phyloP scores from a whole-genome alignment of 2,888 invertebrate genomes.

The Bhutanitis thaidina region DNA sequence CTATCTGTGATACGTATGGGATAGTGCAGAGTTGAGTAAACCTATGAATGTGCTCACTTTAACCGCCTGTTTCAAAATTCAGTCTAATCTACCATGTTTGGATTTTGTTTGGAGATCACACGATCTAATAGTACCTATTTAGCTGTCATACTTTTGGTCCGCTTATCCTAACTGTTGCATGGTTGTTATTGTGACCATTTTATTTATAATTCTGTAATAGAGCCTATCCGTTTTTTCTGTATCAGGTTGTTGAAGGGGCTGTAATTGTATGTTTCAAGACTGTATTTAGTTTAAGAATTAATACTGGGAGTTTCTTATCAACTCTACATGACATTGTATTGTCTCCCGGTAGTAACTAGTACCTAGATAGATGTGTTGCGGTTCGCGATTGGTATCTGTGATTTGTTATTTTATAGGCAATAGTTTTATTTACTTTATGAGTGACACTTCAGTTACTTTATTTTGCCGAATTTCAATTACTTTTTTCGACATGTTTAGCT shows the following conservation, averaged over 20 bases:
- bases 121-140: slow-evolving; percentile 42
- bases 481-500: slow-evolving; percentile 1
- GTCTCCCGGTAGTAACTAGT: slow-evolving; percentile 17
- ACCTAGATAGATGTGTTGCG: slow-evolving; percentile 35
- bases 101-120: slow-evolving; percentile 29
- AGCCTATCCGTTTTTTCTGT: slow-evolving; percentile 27
- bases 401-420: slow-evolving; percentile 66
- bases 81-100: slow-evolving; percentile 33
- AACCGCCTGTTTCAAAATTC: slow-evolving; percentile 44
- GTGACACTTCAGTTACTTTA: slow-evolving; percentile 25
- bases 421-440: slow-evolving; percentile 54
- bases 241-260: slow-evolving; percentile 52
- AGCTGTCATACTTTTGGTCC: slow-evolving; percentile 33
- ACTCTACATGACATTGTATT: slow-evolving; percentile 13
- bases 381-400: slow-evolving; percentile 71
- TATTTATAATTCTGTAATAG: slow-evolving; percentile 12
- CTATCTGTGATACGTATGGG: slow-evolving; percentile 67
- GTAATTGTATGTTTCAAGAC: slow-evolving; percentile 67
- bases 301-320: slow-evolving; percentile 22
- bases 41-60: slow-evolving; percentile 53
- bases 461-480: not conserved
- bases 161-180: slow-evolving; percentile 57
- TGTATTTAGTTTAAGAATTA: slow-evolving; percentile 63
- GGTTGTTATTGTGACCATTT: slow-evolving; percentile 37
- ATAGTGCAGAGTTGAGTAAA: slow-evolving; percentile 62